These are phyloP conservation scores for Condylostylus longicornis DNA, from an alignment of 1,140 invertebrate genomes.

Conservation along the genomic window DNA sequence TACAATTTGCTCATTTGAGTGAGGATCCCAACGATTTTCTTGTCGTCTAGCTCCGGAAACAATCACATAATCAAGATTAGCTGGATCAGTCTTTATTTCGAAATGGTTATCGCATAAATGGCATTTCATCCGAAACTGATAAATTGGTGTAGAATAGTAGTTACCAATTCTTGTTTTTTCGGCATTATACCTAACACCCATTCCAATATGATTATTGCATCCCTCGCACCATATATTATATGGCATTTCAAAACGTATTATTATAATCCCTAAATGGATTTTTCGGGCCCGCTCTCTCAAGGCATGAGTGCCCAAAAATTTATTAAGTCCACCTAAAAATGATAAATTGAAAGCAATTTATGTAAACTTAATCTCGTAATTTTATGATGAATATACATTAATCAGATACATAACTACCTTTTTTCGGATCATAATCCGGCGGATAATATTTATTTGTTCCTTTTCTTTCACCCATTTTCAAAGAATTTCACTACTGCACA, in stretches of 20 bases:
- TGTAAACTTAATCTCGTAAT: not conserved
- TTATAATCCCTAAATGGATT: constrained; percentile 88
- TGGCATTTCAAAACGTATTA: constrained; percentile 99
- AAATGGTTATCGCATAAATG: constrained; percentile 97
- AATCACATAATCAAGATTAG: constrained; percentile 93
- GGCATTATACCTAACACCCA: constrained; percentile 98
- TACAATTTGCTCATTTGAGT: constrained; percentile 86
- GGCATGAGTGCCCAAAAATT: constrained; percentile 88
- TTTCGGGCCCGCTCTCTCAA: constrained; percentile 88
- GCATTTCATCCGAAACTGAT: constrained; percentile 98
- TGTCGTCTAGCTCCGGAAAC: constrained; percentile 87
- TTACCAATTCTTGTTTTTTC: constrained; percentile 98
- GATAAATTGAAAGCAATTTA: too few species aligned
- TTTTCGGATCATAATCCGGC: constrained; percentile 88
- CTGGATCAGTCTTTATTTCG: constrained; percentile 97
- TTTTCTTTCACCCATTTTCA: constrained; percentile 93
- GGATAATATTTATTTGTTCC: constrained; percentile 97
- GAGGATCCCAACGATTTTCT: constrained; percentile 96
- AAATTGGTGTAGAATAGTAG: constrained; percentile 96
- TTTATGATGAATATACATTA: too few species aligned
- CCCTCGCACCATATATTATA: constrained; percentile 99
- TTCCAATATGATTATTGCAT: constrained; percentile 96
- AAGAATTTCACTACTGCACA: too few species aligned
- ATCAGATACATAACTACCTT: too few species aligned
- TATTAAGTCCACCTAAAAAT: constrained; percentile 91